Percentiles rank a stretch among this genome's conserved stretches.
phyloP scores from a whole-genome alignment of 2,797 vertebrate species.

The Momotus momota region DNA sequence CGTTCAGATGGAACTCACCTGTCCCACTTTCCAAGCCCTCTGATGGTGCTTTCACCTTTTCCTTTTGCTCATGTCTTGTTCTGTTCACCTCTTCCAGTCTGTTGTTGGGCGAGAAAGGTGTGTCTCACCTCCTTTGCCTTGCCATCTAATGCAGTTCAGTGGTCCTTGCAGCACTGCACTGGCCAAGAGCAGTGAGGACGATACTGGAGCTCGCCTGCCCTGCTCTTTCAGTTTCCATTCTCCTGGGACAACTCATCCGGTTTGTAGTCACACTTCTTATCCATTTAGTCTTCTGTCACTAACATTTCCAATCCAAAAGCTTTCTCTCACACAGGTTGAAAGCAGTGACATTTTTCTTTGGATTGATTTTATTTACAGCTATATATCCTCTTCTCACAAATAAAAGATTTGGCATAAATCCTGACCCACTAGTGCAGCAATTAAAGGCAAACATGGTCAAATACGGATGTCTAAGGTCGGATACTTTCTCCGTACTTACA shows the following conservation, averaged over 20 bases:
- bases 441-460: neutral
- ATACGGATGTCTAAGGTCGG: neutral
- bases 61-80: neutral
- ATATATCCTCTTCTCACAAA: neutral
- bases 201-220: neutral
- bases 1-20: neutral
- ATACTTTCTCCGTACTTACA: neutral
- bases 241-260: neutral
- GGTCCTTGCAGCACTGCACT: neutral
- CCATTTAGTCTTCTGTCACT: neutral
- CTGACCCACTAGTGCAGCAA: neutral
- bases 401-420: slow-evolving; percentile 7
- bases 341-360: slow-evolving; percentile 30
- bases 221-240: neutral
- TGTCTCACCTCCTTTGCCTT: neutral
- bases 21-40: neutral
- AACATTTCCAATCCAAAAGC: neutral
- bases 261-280: neutral
- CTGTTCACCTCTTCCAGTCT: neutral
- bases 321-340: slow-evolving; percentile 4
- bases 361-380: slow-evolving; percentile 15
- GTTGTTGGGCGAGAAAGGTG: neutral
- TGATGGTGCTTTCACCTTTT: neutral
- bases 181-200: neutral
- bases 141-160: neutral